These are phyloP conservation scores for Sciurus vulgaris DNA, from an alignment of 2,797 vertebrate species.

Conservation along the genomic window DNA sequence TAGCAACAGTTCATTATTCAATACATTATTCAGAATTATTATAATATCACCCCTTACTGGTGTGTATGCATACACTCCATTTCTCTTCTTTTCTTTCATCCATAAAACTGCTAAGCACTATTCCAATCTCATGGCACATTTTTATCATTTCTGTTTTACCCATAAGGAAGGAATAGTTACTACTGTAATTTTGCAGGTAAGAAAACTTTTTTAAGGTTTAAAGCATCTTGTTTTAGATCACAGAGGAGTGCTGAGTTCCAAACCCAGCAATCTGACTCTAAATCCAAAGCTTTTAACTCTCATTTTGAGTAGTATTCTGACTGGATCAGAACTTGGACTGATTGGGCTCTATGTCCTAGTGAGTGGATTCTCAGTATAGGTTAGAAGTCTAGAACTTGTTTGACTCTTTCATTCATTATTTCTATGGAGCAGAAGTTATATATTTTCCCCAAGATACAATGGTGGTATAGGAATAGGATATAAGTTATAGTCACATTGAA, in stretches of 20 bases:
- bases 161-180: neutral
- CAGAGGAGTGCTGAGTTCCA: neutral
- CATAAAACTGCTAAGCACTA: neutral
- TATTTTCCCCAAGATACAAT: neutral
- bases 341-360: neutral
- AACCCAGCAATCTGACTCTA: neutral
- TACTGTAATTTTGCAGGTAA: neutral
- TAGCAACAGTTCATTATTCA: neutral
- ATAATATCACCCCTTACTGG: neutral
- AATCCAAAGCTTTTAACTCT: neutral
- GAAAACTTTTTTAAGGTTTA: neutral
- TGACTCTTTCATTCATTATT: neutral
- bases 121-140: neutral
- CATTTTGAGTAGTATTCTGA: neutral
- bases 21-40: neutral
- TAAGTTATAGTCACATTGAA: neutral
- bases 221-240: neutral
- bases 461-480: neutral
- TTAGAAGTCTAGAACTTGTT: neutral
- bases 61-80: neutral
- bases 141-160: neutral
- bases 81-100: neutral
- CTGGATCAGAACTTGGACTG: neutral
- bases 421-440: neutral
- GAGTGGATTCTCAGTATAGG: neutral